phyloP scores from a whole-genome alignment of 2,113 vertebrate species.

The Canis aureus region DNA sequence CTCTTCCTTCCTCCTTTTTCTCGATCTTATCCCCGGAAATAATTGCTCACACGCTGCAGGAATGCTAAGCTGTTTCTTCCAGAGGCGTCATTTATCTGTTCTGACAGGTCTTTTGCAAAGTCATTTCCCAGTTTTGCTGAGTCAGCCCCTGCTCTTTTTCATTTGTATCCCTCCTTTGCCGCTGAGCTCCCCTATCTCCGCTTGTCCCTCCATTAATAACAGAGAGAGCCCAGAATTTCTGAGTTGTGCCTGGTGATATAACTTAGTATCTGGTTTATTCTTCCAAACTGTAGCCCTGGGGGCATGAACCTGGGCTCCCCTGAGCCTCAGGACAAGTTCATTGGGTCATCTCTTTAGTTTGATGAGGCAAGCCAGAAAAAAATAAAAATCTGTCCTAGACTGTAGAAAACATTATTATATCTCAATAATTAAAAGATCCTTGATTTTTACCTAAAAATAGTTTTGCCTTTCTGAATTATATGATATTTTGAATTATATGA shows the following conservation, averaged over 20 bases:
- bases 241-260: neutral
- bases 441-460: neutral
- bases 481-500: neutral
- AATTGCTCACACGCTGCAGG: neutral
- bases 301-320: neutral
- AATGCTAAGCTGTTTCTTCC: constrained; percentile 57
- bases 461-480: neutral
- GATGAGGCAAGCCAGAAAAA: neutral
- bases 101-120: constrained; percentile 77
- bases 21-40: constrained; percentile 28
- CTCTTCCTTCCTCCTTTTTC: constrained; percentile 1
- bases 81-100: neutral
- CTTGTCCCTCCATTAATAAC: neutral
- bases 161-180: constrained; percentile 67
- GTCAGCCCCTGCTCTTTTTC: constrained; percentile 56
- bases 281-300: neutral
- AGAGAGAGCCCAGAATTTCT: neutral
- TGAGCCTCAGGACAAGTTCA: too few relatives aligned
- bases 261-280: rapidly evolving
- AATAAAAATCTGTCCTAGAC: neutral
- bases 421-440: neutral
- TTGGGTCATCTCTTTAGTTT: neutral
- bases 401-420: neutral
- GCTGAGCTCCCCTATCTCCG: constrained; percentile 1
- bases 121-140: constrained; percentile 72